Percentiles rank a stretch among this genome's conserved stretches.
Evolutionary conservation across 2,113 vertebrate genomes (phyloP).

Genomic region (Pyrgilauda ruficollis): DNA sequence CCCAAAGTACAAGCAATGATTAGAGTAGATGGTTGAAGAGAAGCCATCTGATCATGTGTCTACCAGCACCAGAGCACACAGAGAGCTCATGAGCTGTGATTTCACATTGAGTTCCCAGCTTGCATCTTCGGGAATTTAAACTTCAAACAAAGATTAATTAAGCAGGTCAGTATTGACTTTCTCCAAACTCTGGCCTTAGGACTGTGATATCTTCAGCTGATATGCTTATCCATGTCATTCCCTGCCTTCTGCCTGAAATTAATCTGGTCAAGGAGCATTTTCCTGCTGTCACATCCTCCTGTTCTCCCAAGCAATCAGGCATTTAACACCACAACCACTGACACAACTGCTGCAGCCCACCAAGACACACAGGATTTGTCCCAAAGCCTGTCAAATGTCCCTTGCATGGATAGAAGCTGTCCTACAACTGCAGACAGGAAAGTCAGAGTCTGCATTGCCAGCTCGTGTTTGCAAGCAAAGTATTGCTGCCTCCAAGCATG

Average conservation of each 20-base stretch:
- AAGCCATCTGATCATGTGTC: accelerated
- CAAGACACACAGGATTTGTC: not conserved
- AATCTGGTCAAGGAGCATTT: not conserved
- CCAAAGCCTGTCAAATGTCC: not conserved
- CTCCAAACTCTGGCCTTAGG: not conserved
- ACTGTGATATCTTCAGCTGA: not conserved
- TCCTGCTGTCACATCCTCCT: not conserved
- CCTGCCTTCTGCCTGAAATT: not conserved
- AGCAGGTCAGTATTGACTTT: not conserved
- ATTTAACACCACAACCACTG: not conserved
- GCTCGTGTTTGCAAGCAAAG: not conserved
- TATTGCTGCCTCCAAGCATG: not conserved
- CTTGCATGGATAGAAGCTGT: not conserved
- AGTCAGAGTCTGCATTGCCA: not conserved
- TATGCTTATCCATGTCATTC: not conserved
- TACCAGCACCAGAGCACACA: not conserved
- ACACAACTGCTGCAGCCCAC: not conserved
- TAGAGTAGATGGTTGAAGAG: not conserved
- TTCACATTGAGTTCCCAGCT: not conserved
- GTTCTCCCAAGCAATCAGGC: not conserved
- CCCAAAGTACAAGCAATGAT: not conserved
- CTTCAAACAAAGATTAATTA: not conserved
- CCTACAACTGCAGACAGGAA: not conserved
- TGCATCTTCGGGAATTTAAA: not conserved
- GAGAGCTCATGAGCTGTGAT: not conserved